Evolutionary conservation across 1,140 invertebrate genomes (phyloP).

Genomic region (Asobara japonica): DNA sequence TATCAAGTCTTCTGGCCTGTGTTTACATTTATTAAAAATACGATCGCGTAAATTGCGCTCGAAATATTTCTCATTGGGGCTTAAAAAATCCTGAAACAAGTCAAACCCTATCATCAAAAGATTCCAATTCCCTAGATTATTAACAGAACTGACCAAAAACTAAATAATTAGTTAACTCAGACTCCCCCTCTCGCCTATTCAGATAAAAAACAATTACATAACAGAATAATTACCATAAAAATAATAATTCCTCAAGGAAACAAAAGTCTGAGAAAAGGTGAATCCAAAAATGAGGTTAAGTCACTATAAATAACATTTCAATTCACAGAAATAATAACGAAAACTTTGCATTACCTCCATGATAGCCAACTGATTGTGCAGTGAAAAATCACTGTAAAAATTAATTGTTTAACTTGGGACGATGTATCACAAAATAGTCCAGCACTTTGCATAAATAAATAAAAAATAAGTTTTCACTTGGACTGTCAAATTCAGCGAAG

Average conservation of each 20-base stretch:
- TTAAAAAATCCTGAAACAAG: too few relatives aligned
- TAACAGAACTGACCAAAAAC: too few relatives aligned
- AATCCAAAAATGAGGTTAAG: background rate
- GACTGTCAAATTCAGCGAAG: background rate
- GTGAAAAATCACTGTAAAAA: background rate
- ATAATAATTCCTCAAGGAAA: background rate
- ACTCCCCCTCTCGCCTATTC: background rate
- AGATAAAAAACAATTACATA: background rate
- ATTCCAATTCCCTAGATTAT: too few relatives aligned
- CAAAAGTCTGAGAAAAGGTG: background rate
- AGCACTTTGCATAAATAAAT: conserved; percentile 8
- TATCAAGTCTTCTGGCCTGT: too few relatives aligned
- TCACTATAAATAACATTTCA: background rate
- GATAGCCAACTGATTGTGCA: background rate
- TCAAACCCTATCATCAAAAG: too few relatives aligned
- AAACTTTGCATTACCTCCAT: conserved; percentile 9
- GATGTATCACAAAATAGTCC: background rate
- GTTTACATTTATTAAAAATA: too few relatives aligned
- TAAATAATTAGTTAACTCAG: background rate
- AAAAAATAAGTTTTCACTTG: background rate
- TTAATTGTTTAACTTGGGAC: background rate
- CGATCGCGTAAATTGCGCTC: too few relatives aligned
- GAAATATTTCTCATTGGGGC: too few relatives aligned
- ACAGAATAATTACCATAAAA: background rate
- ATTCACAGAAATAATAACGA: background rate